Percentiles rank a stretch among this genome's conserved stretches.
phyloP scores from a whole-genome alignment of 2,888 invertebrate genomes.

The Dynastes tityus region DNA sequence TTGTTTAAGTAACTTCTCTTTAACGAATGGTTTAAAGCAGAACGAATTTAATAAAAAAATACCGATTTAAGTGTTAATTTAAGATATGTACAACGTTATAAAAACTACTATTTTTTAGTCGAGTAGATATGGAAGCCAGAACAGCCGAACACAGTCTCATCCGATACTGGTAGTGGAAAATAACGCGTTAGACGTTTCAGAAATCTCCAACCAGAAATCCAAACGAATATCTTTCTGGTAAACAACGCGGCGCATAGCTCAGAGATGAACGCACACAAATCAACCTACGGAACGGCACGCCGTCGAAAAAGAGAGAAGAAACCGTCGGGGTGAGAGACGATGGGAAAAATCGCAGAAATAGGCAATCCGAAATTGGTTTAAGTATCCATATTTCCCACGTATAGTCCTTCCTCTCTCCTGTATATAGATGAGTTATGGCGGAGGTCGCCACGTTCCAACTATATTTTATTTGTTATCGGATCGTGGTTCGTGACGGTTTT shows the following conservation, averaged over 20 bases:
- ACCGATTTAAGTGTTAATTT: no score
- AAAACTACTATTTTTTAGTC: no score
- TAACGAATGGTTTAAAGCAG: no score
- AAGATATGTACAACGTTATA: no score
- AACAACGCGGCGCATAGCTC: background rate
- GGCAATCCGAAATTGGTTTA: constrained; percentile 64
- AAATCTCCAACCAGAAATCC: background rate
- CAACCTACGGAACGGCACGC: background rate
- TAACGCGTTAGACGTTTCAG: background rate
- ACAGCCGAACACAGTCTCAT: no score
- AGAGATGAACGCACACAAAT: constrained; percentile 6
- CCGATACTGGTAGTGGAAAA: background rate
- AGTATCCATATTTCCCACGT: constrained; percentile 69
- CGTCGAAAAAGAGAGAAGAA: background rate
- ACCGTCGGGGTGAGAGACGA: background rate
- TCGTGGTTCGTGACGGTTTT: constrained; percentile 70
- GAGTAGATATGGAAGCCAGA: no score
- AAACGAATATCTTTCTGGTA: constrained; percentile 4
- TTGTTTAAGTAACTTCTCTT: no score
- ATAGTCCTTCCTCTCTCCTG: constrained; percentile 59
- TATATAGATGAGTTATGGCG: constrained; percentile 69
- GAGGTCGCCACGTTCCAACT: constrained; percentile 69
- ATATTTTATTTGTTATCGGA: constrained; percentile 72
- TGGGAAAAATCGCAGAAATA: constrained; percentile 36
- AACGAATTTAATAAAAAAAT: no score